These are phyloP conservation scores for Cynocephalus volans DNA, from an alignment of 2,113 vertebrate species.

Conservation along the genomic window DNA sequence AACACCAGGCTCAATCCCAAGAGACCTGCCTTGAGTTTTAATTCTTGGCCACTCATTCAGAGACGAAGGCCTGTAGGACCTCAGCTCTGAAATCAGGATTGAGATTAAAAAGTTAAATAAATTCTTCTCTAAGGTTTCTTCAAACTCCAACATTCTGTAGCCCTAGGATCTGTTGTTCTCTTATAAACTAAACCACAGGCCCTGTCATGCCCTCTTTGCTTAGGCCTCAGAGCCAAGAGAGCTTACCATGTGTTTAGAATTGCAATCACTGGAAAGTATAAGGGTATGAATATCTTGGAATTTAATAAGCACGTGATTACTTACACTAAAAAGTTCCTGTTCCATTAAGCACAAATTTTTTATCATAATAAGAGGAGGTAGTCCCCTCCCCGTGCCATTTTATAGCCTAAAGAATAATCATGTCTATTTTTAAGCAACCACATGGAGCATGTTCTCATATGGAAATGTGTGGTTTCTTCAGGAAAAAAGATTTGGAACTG, in stretches of 20 bases:
- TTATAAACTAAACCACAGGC: not conserved
- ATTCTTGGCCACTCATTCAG: not conserved
- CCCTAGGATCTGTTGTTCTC: not conserved
- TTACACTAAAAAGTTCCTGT: not conserved
- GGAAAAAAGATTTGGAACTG: not conserved
- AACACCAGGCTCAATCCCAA: not conserved
- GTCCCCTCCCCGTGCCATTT: not conserved
- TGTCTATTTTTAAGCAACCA: not conserved
- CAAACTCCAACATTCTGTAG: not conserved
- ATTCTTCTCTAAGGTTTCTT: not conserved
- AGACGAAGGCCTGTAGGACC: not conserved
- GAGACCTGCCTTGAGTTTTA: not conserved
- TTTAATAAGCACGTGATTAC: not conserved
- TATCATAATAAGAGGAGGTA: not conserved
- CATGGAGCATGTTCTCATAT: not conserved
- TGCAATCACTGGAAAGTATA: not conserved
- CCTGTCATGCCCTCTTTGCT: not conserved
- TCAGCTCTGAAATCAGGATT: not conserved
- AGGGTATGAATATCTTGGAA: not conserved
- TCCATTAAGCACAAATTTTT: not conserved
- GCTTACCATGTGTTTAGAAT: not conserved
- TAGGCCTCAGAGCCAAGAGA: not conserved
- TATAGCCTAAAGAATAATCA: not conserved
- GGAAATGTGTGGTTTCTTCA: constrained; percentile 16
- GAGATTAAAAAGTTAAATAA: not conserved